Conservation (phyloP, 2,797 vertebrate species). For the Carapus acus region DNA sequence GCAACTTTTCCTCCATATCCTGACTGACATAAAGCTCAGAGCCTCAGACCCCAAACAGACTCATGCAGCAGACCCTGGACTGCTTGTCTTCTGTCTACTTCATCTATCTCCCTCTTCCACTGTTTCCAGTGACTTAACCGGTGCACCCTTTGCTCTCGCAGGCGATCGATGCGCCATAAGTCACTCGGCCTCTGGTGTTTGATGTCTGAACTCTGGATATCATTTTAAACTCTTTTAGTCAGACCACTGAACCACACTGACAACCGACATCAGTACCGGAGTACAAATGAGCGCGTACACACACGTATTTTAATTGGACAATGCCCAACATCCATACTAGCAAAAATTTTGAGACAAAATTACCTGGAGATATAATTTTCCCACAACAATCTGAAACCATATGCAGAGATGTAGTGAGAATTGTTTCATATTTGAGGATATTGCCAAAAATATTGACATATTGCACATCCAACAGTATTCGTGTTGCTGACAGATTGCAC, state of each 20-base stretch:
- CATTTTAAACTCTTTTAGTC: slow-evolving; percentile 58
- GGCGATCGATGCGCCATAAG: slow-evolving; percentile 67
- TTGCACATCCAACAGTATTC: too few species aligned
- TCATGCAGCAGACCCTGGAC: slow-evolving; percentile 51
- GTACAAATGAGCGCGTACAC: slow-evolving; percentile 33
- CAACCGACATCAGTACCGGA: slow-evolving; percentile 60
- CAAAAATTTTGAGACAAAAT: too few species aligned
- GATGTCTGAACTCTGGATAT: slow-evolving; percentile 70
- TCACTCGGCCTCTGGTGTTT: slow-evolving; percentile 65
- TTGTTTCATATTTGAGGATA: too few species aligned
- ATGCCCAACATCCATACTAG: slow-evolving; percentile 9
- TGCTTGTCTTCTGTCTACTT: slow-evolving; percentile 59
- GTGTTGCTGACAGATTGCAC: too few species aligned
- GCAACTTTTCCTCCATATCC: slow-evolving; percentile 61
- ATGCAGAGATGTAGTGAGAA: too few species aligned
- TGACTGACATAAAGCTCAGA: slow-evolving; percentile 62
- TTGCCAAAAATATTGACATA: too few species aligned
- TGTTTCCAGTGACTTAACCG: slow-evolving; percentile 56
- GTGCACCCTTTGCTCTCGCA: slow-evolving; percentile 62
- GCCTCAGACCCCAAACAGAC: slow-evolving; percentile 58
- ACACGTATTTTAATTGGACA: slow-evolving; percentile 6
- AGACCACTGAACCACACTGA: slow-evolving; percentile 53
- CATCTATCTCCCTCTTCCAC: slow-evolving; percentile 66
- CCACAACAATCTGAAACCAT: too few species aligned
- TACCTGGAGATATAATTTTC: too few species aligned